Percentiles rank a stretch among this genome's conserved stretches.
Evolutionary conservation across 2,888 invertebrate species (phyloP).

Genomic region (Teleiodes luculella): DNA sequence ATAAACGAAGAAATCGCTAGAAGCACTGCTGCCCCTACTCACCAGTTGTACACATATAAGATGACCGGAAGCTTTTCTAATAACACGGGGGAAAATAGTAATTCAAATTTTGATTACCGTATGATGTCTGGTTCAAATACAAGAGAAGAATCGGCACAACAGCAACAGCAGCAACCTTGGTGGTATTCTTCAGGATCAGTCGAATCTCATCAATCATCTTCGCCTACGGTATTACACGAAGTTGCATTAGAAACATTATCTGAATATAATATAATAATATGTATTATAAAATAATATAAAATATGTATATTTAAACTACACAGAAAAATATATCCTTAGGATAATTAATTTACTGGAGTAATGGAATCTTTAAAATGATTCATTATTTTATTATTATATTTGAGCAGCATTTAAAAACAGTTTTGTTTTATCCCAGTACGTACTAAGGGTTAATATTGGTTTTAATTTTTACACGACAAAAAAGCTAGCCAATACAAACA

Average conservation of each 20-base stretch:
- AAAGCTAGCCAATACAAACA: no score
- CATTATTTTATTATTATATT: no score
- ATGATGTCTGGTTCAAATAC: constrained; percentile 79
- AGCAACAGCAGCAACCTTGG: constrained; percentile 68
- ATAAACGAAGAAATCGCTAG: constrained; percentile 70
- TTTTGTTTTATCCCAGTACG: no score
- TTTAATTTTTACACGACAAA: no score
- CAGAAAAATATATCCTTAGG: no score
- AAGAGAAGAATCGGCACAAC: constrained; percentile 66
- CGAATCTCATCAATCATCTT: constrained; percentile 70
- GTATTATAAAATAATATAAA: no score
- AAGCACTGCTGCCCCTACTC: constrained; percentile 72
- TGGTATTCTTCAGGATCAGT: constrained; percentile 86
- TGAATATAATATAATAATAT: no score
- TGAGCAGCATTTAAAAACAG: no score
- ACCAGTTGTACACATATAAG: constrained; percentile 90
- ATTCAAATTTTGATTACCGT: constrained; percentile 86
- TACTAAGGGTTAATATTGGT: no score
- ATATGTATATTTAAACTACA: no score
- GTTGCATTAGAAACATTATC: not conserved
- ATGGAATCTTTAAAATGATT: no score
- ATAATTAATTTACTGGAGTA: no score
- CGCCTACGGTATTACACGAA: constrained; percentile 62
- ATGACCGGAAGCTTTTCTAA: constrained; percentile 88
- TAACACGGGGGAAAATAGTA: constrained; percentile 82